Evolutionary conservation across 2,113 vertebrate genomes (phyloP).

Genomic region (Pterocles orientalis): DNA sequence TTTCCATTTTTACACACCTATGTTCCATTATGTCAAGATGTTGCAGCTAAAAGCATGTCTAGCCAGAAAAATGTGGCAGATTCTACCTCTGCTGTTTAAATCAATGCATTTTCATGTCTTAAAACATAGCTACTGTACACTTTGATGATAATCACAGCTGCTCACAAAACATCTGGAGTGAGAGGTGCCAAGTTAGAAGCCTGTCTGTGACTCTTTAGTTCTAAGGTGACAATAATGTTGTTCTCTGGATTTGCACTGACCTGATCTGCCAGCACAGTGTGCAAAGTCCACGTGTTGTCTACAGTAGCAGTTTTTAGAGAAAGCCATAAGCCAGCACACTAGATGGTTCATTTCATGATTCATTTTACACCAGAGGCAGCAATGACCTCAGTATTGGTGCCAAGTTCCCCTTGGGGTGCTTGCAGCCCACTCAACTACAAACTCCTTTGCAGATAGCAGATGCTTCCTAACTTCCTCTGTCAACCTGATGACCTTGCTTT

Average conservation of each 20-base stretch:
- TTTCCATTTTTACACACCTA: not conserved
- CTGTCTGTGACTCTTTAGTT: not conserved
- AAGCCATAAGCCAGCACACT: not conserved
- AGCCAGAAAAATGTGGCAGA: slow-evolving; percentile 16
- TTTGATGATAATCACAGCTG: slow-evolving; percentile 22
- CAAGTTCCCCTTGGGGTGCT: not conserved
- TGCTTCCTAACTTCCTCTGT: not conserved
- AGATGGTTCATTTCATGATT: not conserved
- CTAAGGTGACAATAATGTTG: accelerated
- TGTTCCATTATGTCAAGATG: not conserved
- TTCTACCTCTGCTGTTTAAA: not conserved
- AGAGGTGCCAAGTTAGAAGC: not conserved
- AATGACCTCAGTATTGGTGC: not conserved
- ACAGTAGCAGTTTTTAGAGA: not conserved
- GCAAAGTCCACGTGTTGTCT: not conserved
- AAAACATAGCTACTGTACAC: not conserved
- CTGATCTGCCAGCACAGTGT: not conserved
- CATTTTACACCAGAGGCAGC: not conserved
- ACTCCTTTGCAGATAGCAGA: not conserved
- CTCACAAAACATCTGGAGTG: not conserved
- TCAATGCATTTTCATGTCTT: not conserved
- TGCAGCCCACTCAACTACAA: not conserved
- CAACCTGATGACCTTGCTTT: not conserved
- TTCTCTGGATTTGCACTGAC: not conserved
- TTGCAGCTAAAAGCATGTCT: slow-evolving; percentile 15